These are phyloP conservation scores for Hyaena hyaena DNA, from an alignment of 2,113 vertebrate species.

Conservation along the genomic window DNA sequence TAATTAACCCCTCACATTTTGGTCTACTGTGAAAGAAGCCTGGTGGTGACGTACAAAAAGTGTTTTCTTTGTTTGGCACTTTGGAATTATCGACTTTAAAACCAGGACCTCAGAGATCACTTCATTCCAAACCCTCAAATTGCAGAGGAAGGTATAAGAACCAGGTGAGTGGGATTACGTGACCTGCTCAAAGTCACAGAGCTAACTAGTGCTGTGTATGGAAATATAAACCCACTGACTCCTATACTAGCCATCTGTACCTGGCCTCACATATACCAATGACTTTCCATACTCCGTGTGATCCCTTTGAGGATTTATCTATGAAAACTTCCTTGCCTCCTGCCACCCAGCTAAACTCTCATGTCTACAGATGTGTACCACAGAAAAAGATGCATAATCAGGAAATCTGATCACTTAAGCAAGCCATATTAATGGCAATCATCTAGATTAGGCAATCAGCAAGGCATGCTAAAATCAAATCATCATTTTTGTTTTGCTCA, in stretches of 20 bases:
- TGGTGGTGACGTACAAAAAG: neutral
- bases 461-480: neutral
- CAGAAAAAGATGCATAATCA: constrained; percentile 30
- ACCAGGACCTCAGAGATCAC: neutral
- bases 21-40: neutral
- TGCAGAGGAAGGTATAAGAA: constrained; percentile 15
- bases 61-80: neutral
- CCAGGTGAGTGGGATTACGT: neutral
- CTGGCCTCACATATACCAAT: neutral
- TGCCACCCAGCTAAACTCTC: neutral
- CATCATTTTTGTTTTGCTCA: neutral
- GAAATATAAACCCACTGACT: neutral
- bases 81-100: neutral
- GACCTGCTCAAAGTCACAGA: neutral
- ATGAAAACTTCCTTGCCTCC: neutral
- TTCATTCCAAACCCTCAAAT: constrained; percentile 34
- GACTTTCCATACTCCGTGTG: neutral
- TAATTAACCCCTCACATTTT: neutral
- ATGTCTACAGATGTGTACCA: neutral
- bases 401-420: constrained; percentile 26
- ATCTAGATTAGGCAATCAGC: neutral
- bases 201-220: neutral
- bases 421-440: constrained; percentile 22
- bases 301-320: neutral
- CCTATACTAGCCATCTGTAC: neutral